Percentiles rank a stretch among this genome's conserved stretches.
phyloP scores from a whole-genome alignment of 2,797 vertebrate genomes.

The Lagodon rhomboides region DNA sequence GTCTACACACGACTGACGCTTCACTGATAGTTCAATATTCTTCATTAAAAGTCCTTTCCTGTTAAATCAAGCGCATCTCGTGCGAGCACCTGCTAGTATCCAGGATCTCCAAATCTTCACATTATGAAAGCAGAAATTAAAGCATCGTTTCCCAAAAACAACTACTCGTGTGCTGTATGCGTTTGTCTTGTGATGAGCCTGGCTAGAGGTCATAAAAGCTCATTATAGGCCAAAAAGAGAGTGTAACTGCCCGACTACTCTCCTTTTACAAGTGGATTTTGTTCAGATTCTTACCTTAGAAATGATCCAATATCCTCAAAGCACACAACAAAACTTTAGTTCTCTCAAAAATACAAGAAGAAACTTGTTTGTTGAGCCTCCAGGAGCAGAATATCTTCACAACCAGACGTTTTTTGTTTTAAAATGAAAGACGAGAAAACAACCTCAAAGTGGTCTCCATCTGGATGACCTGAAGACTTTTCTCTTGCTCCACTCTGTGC shows the following conservation, averaged over 20 bases:
- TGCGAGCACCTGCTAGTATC: neutral
- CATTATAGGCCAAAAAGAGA: neutral
- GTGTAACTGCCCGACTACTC: neutral
- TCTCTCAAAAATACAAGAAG: constrained; percentile 3
- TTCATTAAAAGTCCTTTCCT: neutral
- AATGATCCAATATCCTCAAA: constrained; percentile 30
- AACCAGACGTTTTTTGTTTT: neutral
- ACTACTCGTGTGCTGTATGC: neutral
- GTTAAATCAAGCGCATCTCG: neutral
- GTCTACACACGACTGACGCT: constrained; percentile 7
- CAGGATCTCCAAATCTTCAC: neutral
- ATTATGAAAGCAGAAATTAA: neutral
- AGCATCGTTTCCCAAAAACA: neutral
- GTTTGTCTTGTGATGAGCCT: neutral
- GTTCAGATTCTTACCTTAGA: constrained; percentile 58
- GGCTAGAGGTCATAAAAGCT: neutral
- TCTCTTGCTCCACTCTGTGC: constrained; percentile 15
- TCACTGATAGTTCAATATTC: neutral
- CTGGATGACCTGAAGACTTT: neutral
- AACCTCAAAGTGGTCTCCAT: neutral
- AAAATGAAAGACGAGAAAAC: neutral
- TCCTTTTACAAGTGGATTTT: neutral
- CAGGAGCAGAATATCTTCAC: constrained; percentile 12
- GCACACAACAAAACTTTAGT: constrained; percentile 21
- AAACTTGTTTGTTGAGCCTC: constrained; percentile 10